Base-by-base conservation (phyloP, 2,113 vertebrate genomes). In the Climacteris rufus region DNA sequence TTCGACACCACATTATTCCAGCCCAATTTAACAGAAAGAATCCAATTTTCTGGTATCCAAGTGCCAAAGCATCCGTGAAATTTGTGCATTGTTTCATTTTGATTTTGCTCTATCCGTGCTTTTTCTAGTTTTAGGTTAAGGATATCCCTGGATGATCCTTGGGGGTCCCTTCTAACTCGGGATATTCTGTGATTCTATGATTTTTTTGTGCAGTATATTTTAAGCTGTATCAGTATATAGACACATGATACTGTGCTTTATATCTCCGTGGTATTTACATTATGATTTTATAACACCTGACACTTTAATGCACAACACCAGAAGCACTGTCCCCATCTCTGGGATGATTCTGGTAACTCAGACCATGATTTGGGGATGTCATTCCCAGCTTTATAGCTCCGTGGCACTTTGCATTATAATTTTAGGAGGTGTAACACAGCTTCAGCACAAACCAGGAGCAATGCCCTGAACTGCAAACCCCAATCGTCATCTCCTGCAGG, bases 191-290 rank as follows among this genome's bases (percentile, higher is more conserved):
- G 11, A 65, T 53, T 74, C 77, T 33, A 2, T 10, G 6, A 17
- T 60, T 45, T 24, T 52, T 49, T 6, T 16, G n/a, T 13, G 1
- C 4, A 30, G 9, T 14, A 3, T 4, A 9, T 2, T 18, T 27
- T 19, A 42, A 35, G 47, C 6, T 75, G 44, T 14, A 6, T 2
- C 5, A 3, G 33, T 2, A 5, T 1, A 8, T 0, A 9, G 19
- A 7, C 3, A n/a, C 4, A 6, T 0, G 7, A 6, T 4, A 7
- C 8, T 28, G 31, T 0, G 4, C 10, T 2, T 17, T 10, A 7
- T n/a, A n/a, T n/a, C n/a, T 16, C 74, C 5, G 33, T 0, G 31
- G 28, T 8, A 3, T 49, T 69, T 56, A 8, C 10, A 20, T 20
- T 23, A 10, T 28, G 42, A 28, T 77, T 77, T 56, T 63, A 4